Base-by-base conservation (phyloP, 2,888 invertebrate genomes). In the Sussaba pulchella region DNA sequence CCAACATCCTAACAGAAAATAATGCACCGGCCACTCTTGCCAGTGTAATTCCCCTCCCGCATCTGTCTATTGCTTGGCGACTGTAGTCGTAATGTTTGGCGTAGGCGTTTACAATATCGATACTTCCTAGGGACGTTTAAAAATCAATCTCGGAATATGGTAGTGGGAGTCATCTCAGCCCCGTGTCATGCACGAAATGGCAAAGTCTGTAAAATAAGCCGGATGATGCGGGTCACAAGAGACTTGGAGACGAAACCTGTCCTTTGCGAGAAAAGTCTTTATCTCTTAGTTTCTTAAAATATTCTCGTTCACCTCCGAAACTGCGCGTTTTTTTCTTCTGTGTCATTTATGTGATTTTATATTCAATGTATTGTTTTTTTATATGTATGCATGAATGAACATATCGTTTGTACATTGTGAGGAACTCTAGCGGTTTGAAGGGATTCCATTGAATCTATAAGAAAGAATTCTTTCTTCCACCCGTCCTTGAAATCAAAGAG, bases 81-180 rank as follows among this genome's bases (percentile, higher is more conserved):
- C 4, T 1, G 2, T 10, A n/a, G 26, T 17, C 39, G 39, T 5
- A 59, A 36, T 59, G 19, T 5, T 1, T 9, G 0, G 36, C 17
- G 36, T 39, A 21, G 21, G 31, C 41, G 61, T 36, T 17, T 36
- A 39, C 41, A 36, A 41, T 41, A 61, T 61, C 17, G 39, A 39
- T 61, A 39, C 19, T 12, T 31, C 19, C 17, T 9, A 39, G 17
- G 10, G 31, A 17, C 17, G 61, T 21, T 61, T 41, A 21, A 39
- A 41, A 61, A 61, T 61, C 39, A 39, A 61, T 61, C 21, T 21
- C 19, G 8, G 36, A 12, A 61, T n/a, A 61, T 21, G 8, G 41
- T 10, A 5, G 21, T 54, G 0, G 5, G 26, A 10, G 17, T 24
- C 10, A 5, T 24, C 31, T 31, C 31, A 31, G 6, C 6, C 26